Evolutionary conservation across 2,888 invertebrate genomes (phyloP).

Genomic region (Megalurothrips usitatus): DNA sequence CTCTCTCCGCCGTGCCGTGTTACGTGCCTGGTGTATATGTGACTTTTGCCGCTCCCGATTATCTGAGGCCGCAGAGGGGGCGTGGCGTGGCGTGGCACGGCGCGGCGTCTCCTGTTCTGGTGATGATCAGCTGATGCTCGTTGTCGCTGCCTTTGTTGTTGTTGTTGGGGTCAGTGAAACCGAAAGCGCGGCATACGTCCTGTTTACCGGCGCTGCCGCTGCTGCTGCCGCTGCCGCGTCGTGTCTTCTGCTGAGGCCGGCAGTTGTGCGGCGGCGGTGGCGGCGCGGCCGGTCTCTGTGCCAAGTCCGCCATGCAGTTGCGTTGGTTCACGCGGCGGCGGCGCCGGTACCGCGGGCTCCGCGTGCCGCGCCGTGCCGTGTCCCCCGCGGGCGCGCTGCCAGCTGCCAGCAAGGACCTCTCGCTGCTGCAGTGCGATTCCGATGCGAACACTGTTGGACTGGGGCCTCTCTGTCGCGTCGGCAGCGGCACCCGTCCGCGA

Average conservation of each 20-base stretch:
- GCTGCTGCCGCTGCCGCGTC: neutral
- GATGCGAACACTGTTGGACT: too few relatives aligned
- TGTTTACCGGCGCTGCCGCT: neutral
- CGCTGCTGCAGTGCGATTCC: too few relatives aligned
- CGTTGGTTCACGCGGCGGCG: too few relatives aligned
- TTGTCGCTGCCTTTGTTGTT: neutral
- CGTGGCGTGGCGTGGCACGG: neutral
- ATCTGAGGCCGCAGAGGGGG: neutral
- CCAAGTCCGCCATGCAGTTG: too few relatives aligned
- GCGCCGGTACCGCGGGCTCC: too few relatives aligned
- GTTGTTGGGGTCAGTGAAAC: conserved; percentile 12
- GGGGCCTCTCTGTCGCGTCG: too few relatives aligned
- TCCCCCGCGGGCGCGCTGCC: too few relatives aligned
- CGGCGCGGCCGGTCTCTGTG: too few relatives aligned
- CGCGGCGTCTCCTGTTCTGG: neutral
- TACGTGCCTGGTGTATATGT: too few relatives aligned
- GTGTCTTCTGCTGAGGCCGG: neutral
- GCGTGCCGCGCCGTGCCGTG: too few relatives aligned
- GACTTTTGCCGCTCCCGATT: neutral
- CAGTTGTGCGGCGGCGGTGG: neutral
- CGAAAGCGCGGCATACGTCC: conserved; percentile 17
- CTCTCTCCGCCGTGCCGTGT: neutral
- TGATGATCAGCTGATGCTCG: conserved; percentile 15
- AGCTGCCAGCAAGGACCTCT: too few relatives aligned
- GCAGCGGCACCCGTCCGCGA: too few relatives aligned